Conservation (phyloP, 2,888 invertebrate genomes). For the Cryptocephalus moraei region DNA sequence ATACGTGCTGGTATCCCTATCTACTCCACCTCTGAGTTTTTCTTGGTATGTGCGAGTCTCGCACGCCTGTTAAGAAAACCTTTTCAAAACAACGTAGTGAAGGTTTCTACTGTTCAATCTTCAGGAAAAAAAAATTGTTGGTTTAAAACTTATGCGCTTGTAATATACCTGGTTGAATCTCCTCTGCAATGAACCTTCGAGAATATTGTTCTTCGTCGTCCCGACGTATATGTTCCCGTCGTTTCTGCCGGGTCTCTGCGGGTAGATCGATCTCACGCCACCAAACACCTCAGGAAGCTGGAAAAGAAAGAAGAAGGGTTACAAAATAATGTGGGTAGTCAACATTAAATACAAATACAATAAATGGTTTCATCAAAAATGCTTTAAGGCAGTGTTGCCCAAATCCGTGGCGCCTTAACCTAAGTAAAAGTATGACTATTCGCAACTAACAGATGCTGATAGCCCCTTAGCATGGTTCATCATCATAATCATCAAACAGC, state of each 20-base stretch:
- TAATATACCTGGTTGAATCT: slow-evolving; percentile 64
- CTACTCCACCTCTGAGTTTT: slow-evolving; percentile 17
- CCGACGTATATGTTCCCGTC: slow-evolving; percentile 89
- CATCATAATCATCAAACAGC: too few relatives aligned
- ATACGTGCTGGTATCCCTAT: slow-evolving; percentile 16
- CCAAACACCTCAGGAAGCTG: slow-evolving; percentile 80
- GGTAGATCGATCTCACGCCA: slow-evolving; percentile 82
- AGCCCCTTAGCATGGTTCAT: too few relatives aligned
- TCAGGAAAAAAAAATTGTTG: background rate
- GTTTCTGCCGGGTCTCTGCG: slow-evolving; percentile 75
- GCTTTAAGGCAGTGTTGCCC: too few relatives aligned
- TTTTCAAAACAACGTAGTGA: background rate
- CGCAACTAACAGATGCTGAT: too few relatives aligned
- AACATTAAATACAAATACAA: too few relatives aligned
- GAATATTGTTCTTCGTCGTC: slow-evolving; percentile 78
- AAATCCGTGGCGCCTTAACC: too few relatives aligned
- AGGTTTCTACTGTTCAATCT: background rate
- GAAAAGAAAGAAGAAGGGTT: too few relatives aligned
- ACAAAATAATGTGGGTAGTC: too few relatives aligned
- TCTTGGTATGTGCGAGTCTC: slow-evolving; percentile 15
- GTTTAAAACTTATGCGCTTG: background rate
- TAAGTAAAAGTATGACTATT: too few relatives aligned
- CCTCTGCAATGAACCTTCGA: slow-evolving; percentile 83
- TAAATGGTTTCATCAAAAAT: too few relatives aligned
- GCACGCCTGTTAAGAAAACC: slow-evolving; percentile 9